Evolutionary conservation across 2,888 invertebrate genomes (phyloP).

Genomic region (Urechis unicinctus): DNA sequence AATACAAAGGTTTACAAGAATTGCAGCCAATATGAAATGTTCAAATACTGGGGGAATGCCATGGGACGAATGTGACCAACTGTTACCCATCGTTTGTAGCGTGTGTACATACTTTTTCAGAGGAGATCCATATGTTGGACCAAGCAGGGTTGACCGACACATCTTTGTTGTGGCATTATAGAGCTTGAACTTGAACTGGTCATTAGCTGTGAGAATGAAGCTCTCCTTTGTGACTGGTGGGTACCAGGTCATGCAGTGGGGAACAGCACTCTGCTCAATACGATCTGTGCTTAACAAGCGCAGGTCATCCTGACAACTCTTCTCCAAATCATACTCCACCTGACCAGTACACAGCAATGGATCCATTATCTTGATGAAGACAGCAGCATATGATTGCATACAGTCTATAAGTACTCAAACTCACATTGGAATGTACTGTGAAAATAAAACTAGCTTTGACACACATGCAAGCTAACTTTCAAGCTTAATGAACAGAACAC

Average conservation of each 20-base stretch:
- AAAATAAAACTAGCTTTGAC: too few species aligned
- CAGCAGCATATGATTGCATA: too few species aligned
- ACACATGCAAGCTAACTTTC: too few species aligned
- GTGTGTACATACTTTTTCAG: slow-evolving; percentile 55
- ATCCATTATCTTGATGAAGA: too few species aligned
- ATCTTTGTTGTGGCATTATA: slow-evolving; percentile 61
- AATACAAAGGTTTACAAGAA: too few species aligned
- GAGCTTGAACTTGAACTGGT: slow-evolving; percentile 67
- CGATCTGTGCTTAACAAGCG: slow-evolving; percentile 54
- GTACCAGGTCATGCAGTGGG: slow-evolving; percentile 56
- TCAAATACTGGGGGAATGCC: too few species aligned
- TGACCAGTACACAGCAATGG: slow-evolving; percentile 14
- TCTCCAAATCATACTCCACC: slow-evolving; percentile 50
- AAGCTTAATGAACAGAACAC: too few species aligned
- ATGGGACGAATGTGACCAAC: too few species aligned
- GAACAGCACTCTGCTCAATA: slow-evolving; percentile 62
- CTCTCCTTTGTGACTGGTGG: slow-evolving; percentile 51
- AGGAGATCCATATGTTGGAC: slow-evolving; percentile 64
- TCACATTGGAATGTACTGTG: too few species aligned
- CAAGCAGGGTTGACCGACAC: slow-evolving; percentile 63
- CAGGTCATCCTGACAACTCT: slow-evolving; percentile 38
- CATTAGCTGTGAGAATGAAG: slow-evolving; percentile 60
- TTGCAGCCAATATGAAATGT: too few species aligned
- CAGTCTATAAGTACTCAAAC: too few species aligned
- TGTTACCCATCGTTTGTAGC: too few species aligned